phyloP scores from a whole-genome alignment of 2,797 vertebrate species.

The Chrysocyon brachyurus region DNA sequence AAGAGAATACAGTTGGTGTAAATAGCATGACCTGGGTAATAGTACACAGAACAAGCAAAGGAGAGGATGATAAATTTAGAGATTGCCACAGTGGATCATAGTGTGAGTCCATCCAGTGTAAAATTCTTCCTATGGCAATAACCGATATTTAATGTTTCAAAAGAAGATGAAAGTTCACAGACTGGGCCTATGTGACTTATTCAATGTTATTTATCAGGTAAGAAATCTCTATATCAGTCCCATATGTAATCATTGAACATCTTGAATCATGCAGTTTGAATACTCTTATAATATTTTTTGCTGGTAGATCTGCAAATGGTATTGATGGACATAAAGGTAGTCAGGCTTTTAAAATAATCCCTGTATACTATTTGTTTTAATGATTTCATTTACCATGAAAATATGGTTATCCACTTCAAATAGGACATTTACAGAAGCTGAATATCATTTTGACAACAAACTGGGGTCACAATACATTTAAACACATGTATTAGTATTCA shows the following conservation, averaged over 20 bases:
- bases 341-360: not conserved
- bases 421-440: not conserved
- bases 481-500: not conserved
- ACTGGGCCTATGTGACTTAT: not conserved
- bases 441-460: not conserved
- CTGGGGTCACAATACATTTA: not conserved
- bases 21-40: not conserved
- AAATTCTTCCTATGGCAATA: constrained; percentile 26
- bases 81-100: constrained; percentile 24
- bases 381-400: constrained; percentile 29
- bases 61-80: constrained; percentile 61
- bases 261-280: not conserved
- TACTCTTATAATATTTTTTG: not conserved
- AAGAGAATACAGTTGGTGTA: constrained; percentile 6
- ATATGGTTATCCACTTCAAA: not conserved
- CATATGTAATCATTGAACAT: not conserved
- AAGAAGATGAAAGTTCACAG: constrained; percentile 33
- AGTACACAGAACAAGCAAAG: constrained; percentile 27
- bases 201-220: constrained; percentile 15
- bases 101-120: not conserved
- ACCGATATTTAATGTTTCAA: constrained; percentile 48
- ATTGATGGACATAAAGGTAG: not conserved
- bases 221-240: constrained; percentile 2
- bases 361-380: not conserved
- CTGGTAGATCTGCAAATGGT: not conserved